These are phyloP conservation scores for Novumbra hubbsi DNA, from an alignment of 2,797 vertebrate species.

Conservation along the genomic window DNA sequence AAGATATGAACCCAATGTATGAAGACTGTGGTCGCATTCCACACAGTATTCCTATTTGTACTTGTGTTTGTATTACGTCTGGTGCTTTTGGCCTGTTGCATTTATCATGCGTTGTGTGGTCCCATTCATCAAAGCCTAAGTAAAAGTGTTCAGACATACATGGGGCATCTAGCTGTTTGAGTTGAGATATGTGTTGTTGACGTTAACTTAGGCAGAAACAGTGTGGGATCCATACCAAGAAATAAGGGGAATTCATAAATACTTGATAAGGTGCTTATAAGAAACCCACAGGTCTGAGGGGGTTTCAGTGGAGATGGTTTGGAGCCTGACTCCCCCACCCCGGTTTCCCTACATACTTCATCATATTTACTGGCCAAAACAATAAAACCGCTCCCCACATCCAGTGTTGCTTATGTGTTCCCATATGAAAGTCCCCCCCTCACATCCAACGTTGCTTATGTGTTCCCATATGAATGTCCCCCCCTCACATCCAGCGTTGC, in stretches of 20 bases:
- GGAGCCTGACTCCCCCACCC: constrained; percentile 21
- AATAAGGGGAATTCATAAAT: constrained; percentile 35
- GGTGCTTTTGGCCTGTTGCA: neutral
- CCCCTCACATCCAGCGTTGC: too few relatives aligned
- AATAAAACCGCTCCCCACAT: constrained; percentile 41
- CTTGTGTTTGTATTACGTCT: neutral
- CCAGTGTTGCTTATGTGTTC: constrained; percentile 45
- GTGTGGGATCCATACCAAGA: constrained; percentile 16
- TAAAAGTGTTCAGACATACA: constrained; percentile 11
- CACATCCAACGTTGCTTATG: neutral
- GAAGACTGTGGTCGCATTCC: too few relatives aligned
- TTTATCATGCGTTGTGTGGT: neutral
- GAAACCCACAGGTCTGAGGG: constrained; percentile 4
- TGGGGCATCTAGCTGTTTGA: constrained; percentile 14
- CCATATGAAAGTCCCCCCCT: constrained; percentile 30
- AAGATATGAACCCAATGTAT: too few relatives aligned
- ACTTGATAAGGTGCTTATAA: constrained; percentile 22
- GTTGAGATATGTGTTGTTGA: constrained; percentile 19
- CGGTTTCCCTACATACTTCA: constrained; percentile 31
- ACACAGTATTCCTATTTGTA: too few relatives aligned
- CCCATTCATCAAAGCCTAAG: constrained; percentile 19
- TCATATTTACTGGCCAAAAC: constrained; percentile 53
- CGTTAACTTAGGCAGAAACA: constrained; percentile 18
- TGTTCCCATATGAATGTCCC: too few relatives aligned
- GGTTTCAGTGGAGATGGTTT: constrained; percentile 3